phyloP scores from a whole-genome alignment of 2,888 invertebrate species.

The Tipula unca region DNA sequence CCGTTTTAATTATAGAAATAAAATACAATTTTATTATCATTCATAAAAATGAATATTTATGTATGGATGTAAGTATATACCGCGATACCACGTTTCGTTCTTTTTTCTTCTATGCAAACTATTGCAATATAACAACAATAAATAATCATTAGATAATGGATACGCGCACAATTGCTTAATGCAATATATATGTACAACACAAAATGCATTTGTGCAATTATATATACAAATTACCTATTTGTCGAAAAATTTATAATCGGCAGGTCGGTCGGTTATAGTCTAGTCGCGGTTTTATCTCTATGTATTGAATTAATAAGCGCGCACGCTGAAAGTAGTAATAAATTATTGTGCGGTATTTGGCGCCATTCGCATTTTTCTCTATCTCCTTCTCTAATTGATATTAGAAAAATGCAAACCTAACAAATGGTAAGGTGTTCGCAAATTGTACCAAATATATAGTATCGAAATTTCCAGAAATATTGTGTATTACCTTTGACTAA shows the following conservation, averaged over 20 bases:
- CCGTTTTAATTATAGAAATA: not conserved
- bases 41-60: not conserved
- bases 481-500: not conserved
- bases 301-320: not conserved
- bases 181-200: not conserved
- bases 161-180: not conserved
- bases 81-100: not conserved
- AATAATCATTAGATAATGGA: not conserved
- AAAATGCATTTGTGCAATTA: not conserved
- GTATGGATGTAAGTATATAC: too few species aligned
- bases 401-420: not conserved
- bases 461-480: not conserved
- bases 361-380: not conserved
- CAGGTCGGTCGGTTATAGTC: not conserved
- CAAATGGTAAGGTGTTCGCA: not conserved
- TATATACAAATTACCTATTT: not conserved
- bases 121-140: not conserved
- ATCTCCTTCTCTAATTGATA: not conserved
- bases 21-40: not conserved
- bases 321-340: not conserved
- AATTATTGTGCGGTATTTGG: not conserved
- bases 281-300: not conserved
- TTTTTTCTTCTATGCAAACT: not conserved
- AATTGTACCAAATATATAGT: not conserved
- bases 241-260: not conserved